Conservation (phyloP, 2,113 vertebrate genomes). For the Hyaena hyaena region DNA sequence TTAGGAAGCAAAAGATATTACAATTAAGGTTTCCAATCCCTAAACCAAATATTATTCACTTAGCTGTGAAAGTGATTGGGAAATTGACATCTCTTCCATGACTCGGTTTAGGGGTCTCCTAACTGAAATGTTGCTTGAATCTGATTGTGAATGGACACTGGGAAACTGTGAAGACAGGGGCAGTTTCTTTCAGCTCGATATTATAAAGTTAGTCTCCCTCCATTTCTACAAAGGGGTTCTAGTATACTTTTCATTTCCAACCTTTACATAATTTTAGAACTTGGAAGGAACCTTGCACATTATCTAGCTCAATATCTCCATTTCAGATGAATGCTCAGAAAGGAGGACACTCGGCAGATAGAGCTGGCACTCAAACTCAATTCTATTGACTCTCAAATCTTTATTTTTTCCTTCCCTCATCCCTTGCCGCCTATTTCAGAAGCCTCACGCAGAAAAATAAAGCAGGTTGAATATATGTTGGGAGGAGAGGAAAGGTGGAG, state of each 20-base stretch:
- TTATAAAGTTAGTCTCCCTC: neutral
- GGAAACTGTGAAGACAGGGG: neutral
- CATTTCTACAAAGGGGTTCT: neutral
- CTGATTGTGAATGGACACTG: neutral
- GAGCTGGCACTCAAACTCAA: neutral
- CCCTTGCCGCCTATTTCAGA: slow-evolving; percentile 26
- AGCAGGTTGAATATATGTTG: neutral
- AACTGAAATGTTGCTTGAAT: neutral
- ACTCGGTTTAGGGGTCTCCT: neutral
- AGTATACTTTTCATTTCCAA: neutral
- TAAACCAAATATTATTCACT: neutral
- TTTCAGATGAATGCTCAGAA: neutral
- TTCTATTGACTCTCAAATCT: neutral
- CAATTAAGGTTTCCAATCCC: neutral
- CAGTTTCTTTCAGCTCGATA: neutral
- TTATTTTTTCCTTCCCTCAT: neutral
- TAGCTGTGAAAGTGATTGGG: neutral
- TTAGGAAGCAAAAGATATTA: neutral
- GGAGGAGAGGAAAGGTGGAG: neutral
- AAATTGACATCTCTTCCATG: neutral
- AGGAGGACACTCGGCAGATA: neutral
- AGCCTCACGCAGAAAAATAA: neutral
- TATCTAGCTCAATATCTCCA: neutral
- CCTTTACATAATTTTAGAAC: neutral
- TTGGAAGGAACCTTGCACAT: neutral